A percentile compares a stretch with the other conserved stretches of the same genome.
Evolutionary conservation across 2,113 vertebrate species (phyloP).

Genomic region (Nycticebus coucang): DNA sequence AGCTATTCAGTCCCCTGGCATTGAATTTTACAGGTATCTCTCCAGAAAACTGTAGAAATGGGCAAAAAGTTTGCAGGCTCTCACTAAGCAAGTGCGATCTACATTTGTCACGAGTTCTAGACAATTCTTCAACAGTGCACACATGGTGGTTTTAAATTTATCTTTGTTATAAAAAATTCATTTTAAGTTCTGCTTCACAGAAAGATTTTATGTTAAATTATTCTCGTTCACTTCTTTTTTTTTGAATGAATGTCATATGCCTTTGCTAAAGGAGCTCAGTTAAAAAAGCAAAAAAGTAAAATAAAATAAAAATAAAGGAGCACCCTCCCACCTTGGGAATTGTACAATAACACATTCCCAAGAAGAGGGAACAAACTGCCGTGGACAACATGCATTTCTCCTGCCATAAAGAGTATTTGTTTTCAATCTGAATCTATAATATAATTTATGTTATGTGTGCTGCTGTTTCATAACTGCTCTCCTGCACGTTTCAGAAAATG

Average conservation of each 20-base stretch:
- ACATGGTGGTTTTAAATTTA: not conserved
- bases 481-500: constrained; percentile 66
- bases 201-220: constrained; percentile 1
- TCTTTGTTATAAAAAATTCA: not conserved
- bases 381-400: constrained; percentile 66
- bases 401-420: constrained; percentile 70
- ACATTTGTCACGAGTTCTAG: not conserved
- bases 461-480: constrained; percentile 74
- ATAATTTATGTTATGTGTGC: constrained; percentile 55
- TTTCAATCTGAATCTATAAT: constrained; percentile 73
- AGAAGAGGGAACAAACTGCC: constrained; percentile 43
- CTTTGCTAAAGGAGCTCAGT: not conserved
- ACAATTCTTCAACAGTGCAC: not conserved
- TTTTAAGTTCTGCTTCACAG: constrained; percentile 36
- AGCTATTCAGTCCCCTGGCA: too few relatives aligned
- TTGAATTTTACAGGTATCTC: not conserved
- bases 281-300: too few relatives aligned
- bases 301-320: not conserved
- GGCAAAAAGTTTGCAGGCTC: not conserved
- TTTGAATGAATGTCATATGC: not conserved
- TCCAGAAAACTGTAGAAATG: not conserved
- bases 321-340: not conserved
- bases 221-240: not conserved
- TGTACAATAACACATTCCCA: constrained; percentile 37
- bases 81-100: not conserved